Conservation (phyloP, 2,113 vertebrate genomes). For the Calidris pugnax region DNA sequence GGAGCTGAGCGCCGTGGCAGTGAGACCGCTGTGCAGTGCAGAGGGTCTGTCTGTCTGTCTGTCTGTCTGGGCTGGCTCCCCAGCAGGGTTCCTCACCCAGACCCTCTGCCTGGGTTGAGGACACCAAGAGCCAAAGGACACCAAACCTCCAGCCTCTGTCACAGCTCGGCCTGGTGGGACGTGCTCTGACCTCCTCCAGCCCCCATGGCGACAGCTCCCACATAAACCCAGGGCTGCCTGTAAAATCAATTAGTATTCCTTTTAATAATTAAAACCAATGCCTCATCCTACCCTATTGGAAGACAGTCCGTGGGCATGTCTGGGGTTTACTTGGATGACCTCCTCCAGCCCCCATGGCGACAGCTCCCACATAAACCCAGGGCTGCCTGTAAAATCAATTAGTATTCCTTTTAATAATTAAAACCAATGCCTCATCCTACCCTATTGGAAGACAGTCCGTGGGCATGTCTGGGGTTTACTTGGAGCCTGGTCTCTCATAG, state of each 20-base stretch:
- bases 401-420: not conserved
- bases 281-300: not conserved
- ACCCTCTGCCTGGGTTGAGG: not conserved
- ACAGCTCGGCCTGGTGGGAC: not conserved
- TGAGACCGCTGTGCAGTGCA: accelerated
- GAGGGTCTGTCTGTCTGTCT: not conserved
- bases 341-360: not conserved
- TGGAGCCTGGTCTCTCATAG: not conserved
- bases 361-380: not conserved
- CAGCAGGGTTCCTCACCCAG: not conserved
- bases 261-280: not conserved
- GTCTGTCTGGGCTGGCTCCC: not conserved
- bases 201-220: not conserved
- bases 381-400: not conserved
- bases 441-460: not conserved
- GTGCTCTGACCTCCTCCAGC: not conserved
- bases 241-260: not conserved
- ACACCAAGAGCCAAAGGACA: not conserved
- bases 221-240: not conserved
- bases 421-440: not conserved
- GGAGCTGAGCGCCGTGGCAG: not conserved
- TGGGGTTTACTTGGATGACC: not conserved
- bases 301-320: not conserved
- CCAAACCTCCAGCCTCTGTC: not conserved
- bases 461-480: not conserved